phyloP scores from a whole-genome alignment of 2,797 vertebrate genomes.

The Mormyrops attenuatus region DNA sequence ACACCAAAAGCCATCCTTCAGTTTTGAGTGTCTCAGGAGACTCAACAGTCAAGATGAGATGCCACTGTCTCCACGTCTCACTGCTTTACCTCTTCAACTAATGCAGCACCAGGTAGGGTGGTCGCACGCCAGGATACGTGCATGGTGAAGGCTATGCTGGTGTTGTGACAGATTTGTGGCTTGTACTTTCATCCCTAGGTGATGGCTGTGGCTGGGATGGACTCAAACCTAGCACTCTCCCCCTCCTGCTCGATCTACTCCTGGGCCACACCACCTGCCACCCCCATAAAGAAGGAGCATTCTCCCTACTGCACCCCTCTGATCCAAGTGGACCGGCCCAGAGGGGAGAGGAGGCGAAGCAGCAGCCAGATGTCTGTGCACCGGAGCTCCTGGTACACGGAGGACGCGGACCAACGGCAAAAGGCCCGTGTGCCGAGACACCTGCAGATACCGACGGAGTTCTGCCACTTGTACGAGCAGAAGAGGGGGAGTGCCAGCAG shows the following conservation, averaged over 20 bases:
- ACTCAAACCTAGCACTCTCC: conserved; percentile 91
- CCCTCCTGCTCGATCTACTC: conserved; percentile 90
- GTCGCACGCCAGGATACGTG: no score
- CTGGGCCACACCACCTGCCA: conserved; percentile 93
- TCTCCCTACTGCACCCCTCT: conserved; percentile 87
- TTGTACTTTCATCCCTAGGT: conserved; percentile 60
- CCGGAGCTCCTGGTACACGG: conserved; percentile 96
- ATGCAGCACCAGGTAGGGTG: conserved; percentile 92
- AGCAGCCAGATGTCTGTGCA: conserved; percentile 84
- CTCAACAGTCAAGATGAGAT: conserved; percentile 91
- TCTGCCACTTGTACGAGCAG: conserved; percentile 84
- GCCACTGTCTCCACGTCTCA: conserved; percentile 63
- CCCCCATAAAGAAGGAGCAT: conserved; percentile 80
- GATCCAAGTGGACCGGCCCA: conserved; percentile 80
- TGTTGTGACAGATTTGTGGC: not conserved
- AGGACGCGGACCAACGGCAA: conserved; percentile 84
- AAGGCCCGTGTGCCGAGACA: conserved; percentile 82
- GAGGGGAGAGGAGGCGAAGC: conserved; percentile 68
- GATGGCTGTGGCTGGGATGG: conserved; percentile 95
- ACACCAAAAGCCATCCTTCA: conserved; percentile 91
- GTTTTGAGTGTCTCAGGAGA: conserved; percentile 96
- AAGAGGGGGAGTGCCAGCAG: conserved; percentile 96
- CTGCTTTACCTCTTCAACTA: conserved; percentile 90
- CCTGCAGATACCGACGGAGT: conserved; percentile 84
- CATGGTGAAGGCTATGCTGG: not conserved